A percentile compares a stretch with the other conserved stretches of the same genome.
phyloP scores from a whole-genome alignment of 1,140 invertebrate genomes.

The Trialeurodes vaporariorum region DNA sequence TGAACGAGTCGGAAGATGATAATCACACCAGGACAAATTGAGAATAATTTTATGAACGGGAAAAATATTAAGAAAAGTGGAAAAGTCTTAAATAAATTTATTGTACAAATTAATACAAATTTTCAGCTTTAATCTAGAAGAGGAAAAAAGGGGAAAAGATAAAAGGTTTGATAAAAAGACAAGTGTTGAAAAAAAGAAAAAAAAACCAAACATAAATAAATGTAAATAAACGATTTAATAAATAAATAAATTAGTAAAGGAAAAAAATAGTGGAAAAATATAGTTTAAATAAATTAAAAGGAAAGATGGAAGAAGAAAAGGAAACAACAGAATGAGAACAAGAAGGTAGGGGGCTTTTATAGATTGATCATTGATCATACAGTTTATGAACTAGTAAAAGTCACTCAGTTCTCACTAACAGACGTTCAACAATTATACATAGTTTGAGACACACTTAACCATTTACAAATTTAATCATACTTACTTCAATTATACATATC shows the following conservation, averaged over 20 bases:
- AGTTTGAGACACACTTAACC: background rate
- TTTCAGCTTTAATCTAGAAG: background rate
- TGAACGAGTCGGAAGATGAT: too few species aligned
- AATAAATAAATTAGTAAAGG: background rate
- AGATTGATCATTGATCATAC: background rate
- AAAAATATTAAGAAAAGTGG: background rate
- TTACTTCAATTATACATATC: background rate
- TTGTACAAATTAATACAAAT: background rate
- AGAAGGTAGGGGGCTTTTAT: background rate
- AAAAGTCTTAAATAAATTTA: background rate
- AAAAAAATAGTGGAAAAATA: too few species aligned
- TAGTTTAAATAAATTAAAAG: background rate
- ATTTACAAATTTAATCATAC: background rate
- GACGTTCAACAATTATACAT: background rate
- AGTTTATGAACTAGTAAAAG: background rate
- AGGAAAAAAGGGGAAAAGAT: background rate
- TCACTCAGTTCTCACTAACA: background rate
- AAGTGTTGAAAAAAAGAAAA: background rate
- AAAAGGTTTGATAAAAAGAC: background rate
- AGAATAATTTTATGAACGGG: too few species aligned
- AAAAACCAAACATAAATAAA: background rate
- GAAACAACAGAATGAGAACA: background rate
- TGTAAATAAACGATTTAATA: background rate
- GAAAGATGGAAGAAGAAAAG: background rate
- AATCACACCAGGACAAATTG: too few species aligned